Evolutionary conservation across 2,797 vertebrate genomes (phyloP).

Genomic region (Myiotriccus ornatus): DNA sequence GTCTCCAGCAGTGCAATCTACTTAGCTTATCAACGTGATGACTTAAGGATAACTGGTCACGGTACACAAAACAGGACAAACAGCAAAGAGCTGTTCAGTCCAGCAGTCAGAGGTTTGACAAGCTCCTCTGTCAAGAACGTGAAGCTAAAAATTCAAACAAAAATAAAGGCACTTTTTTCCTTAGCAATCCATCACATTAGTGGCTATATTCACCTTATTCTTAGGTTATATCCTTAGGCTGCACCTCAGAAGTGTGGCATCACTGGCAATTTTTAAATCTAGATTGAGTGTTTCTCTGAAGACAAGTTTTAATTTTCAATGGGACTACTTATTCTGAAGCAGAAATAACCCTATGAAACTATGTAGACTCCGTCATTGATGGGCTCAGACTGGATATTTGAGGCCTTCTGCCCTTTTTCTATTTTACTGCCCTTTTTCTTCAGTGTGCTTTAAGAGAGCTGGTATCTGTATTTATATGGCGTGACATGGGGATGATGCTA

Average conservation of each 20-base stretch:
- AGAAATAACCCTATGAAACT: not conserved
- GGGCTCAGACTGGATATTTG: not conserved
- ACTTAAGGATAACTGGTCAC: not conserved
- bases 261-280: not conserved
- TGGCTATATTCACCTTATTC: not conserved
- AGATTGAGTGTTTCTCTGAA: not conserved
- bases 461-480: not conserved
- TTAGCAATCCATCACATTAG: not conserved
- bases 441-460: not conserved
- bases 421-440: not conserved
- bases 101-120: not conserved
- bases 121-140: not conserved
- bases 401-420: not conserved
- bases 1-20: conserved; percentile 38
- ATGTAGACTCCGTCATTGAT: not conserved
- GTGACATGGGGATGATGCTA: not conserved
- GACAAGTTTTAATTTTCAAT: not conserved
- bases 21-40: conserved; percentile 12
- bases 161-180: not conserved
- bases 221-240: no score
- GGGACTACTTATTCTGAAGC: not conserved
- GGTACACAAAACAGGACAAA: conserved; percentile 1
- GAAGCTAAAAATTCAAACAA: not conserved
- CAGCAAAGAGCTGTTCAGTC: not conserved
- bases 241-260: not conserved